These are phyloP conservation scores for Tetrapedia diversipes DNA, from an alignment of 2,888 invertebrate genomes.

Conservation along the genomic window DNA sequence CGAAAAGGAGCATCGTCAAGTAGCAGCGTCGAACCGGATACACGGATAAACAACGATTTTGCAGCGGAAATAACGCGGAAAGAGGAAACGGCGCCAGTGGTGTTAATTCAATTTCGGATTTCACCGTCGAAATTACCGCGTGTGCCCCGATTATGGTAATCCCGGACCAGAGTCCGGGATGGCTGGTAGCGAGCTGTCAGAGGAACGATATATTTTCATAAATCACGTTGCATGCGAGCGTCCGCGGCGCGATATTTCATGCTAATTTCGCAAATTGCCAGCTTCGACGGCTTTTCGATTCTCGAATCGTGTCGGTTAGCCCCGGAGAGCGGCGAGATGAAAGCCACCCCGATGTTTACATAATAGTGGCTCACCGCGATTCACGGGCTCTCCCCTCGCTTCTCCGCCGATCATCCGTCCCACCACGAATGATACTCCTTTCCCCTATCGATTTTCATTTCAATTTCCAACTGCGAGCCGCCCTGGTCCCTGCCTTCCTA, in stretches of 20 bases:
- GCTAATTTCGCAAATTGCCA: slow-evolving; percentile 69
- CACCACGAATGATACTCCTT: no score
- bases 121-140: slow-evolving; percentile 22
- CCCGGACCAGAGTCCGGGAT: not conserved
- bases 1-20: not conserved
- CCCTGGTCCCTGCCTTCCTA: not conserved
- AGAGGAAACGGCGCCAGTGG: not conserved
- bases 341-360: slow-evolving; percentile 87
- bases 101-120: slow-evolving; percentile 33
- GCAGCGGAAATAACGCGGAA: not conserved
- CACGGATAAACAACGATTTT: not conserved
- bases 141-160: slow-evolving; percentile 32
- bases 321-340: slow-evolving; percentile 84
- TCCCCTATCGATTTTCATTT: slow-evolving; percentile 12
- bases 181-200: slow-evolving; percentile 24
- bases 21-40: not conserved
- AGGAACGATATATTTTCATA: slow-evolving; percentile 50
- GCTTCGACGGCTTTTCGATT: slow-evolving; percentile 47
- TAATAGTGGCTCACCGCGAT: slow-evolving; percentile 87
- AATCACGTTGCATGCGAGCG: slow-evolving; percentile 25
- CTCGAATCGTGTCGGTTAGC: slow-evolving; percentile 44
- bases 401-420: not conserved
- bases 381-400: slow-evolving; percentile 36
- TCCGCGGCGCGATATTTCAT: slow-evolving; percentile 49
- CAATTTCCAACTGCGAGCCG: no score